phyloP scores from a whole-genome alignment of 2,888 invertebrate genomes.

The Andrena praecox region DNA sequence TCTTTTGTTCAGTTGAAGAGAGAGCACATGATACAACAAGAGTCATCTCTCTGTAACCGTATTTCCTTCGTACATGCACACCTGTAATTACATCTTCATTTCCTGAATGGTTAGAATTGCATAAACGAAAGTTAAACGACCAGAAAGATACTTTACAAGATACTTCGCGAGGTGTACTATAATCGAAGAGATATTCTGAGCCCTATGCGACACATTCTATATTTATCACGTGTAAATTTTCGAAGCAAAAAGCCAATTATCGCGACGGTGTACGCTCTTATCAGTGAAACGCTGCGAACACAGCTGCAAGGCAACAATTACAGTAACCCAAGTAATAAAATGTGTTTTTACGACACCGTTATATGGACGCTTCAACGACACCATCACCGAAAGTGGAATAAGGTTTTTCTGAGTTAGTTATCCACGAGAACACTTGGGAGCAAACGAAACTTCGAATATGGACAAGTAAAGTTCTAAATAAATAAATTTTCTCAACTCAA shows the following conservation, averaged over 20 bases:
- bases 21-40: no score
- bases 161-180: neutral
- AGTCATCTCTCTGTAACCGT: neutral
- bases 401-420: neutral
- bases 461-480: no score
- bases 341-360: conserved; percentile 36
- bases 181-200: neutral
- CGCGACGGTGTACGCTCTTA: neutral
- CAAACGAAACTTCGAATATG: no score
- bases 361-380: conserved; percentile 15
- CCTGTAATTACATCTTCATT: no score
- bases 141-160: neutral
- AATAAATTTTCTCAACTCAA: no score
- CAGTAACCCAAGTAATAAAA: conserved; percentile 26
- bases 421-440: no score
- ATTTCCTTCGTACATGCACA: neutral
- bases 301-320: conserved; percentile 44
- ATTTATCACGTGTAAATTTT: conserved; percentile 28
- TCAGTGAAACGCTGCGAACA: conserved; percentile 14
- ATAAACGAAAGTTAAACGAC: neutral
- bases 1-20: no score
- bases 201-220: neutral
- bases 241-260: neutral
- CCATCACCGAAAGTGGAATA: conserved; percentile 3
- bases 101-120: neutral